Evolutionary conservation across 1,140 invertebrate species (phyloP), one percentile per base, ranked within the genome.

Genomic region (Drosophila pachea): DNA sequence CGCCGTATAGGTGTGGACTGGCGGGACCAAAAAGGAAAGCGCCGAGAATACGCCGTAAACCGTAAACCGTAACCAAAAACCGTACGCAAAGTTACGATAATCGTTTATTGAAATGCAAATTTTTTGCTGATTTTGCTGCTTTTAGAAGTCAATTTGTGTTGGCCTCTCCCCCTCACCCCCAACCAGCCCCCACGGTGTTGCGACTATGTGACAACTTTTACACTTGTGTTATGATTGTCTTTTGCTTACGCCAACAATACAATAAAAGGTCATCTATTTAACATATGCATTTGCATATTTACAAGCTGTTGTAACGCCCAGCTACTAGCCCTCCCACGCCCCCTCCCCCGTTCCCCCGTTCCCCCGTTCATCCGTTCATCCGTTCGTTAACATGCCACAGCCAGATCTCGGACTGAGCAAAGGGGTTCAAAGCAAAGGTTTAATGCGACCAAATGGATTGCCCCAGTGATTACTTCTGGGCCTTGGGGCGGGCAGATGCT

Each of bases 21-120:
- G 53, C 8, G 38, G 32, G 35, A 11, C 9, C 22, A 22, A 22
- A 29, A 36, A 32, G 12, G 49, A 33, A 14, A 62, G 11, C 53
- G 12, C n/a, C 7, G 40, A 43, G 40, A 35, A 52, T 31, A 36
- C 38, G 45, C 42, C 71, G 52, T 72, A 73, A 73, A 58, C 59
- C 72, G 79, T 78, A 76, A 62, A 78, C 59, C 79, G 78, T 84
- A 83, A 84, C 79, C 79, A 76, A 84, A 84, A 79, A 74, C 79
- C 81, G 76, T 84, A 84, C 73, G 76, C 79, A 84, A 84, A 84
- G 81, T 86, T 86, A 84, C 81, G 81, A 84, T 84, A 84, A 84
- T 84, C 81, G 81, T 84, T 84, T 84, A 84, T 84, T 84, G 81
- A 84, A 84, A 84, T 84, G 81, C 81, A 84, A 84, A 84, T 84